phyloP scores from a whole-genome alignment of 1,140 invertebrate genomes.

The Drosophila ambigua region DNA sequence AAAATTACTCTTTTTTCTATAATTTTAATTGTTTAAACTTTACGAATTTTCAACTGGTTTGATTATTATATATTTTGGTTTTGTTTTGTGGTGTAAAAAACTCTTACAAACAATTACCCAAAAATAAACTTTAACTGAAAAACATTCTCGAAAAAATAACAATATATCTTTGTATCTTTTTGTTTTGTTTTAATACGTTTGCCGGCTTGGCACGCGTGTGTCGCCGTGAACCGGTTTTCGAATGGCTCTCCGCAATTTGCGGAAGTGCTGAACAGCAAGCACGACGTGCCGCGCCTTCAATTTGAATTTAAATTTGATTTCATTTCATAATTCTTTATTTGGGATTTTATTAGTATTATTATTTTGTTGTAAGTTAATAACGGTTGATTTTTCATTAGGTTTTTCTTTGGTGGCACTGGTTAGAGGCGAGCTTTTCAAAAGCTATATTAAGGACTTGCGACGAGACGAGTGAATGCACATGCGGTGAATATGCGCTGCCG shows the following conservation, averaged over 20 bases:
- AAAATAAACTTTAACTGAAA: conserved; percentile 64
- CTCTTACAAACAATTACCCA: conserved; percentile 72
- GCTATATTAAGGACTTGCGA: conserved; percentile 78
- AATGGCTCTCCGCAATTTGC: background rate
- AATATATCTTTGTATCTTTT: conserved; percentile 29
- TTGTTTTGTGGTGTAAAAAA: conserved; percentile 56
- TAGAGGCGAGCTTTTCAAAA: conserved; percentile 82
- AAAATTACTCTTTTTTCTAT: conserved; percentile 42
- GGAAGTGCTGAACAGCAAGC: background rate
- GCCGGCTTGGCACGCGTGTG: conserved; percentile 19
- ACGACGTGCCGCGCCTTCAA: conserved; percentile 18
- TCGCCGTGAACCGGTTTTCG: conserved; percentile 4
- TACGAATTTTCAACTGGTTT: conserved; percentile 61
- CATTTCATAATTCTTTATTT: conserved; percentile 17
- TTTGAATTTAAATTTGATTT: conserved; percentile 34
- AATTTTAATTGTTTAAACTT: conserved; percentile 57
- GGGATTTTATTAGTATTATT: conserved; percentile 34
- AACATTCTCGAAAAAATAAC: conserved; percentile 62
- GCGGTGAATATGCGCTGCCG: conserved; percentile 78
- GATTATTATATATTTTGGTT: conserved; percentile 22
- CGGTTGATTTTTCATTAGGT: conserved; percentile 32
- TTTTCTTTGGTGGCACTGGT: conserved; percentile 72
- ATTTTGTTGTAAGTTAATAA: conserved; percentile 50
- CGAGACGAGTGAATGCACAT: conserved; percentile 80
- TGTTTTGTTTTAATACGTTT: conserved; percentile 5